phyloP scores from a whole-genome alignment of 1,140 invertebrate genomes.

The Brachionus sp. region DNA sequence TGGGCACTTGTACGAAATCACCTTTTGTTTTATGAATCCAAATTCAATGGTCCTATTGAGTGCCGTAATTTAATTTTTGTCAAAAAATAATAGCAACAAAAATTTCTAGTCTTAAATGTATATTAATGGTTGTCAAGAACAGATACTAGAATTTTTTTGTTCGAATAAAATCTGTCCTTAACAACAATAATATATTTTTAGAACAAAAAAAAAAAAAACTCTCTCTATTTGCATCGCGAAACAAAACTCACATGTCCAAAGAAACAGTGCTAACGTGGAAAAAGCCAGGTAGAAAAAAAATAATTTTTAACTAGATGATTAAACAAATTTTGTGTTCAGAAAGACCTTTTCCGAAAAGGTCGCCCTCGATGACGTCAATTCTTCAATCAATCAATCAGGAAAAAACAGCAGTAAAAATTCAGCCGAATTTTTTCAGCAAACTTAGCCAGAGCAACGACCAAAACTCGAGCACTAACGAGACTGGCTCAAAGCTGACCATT shows the following conservation, averaged over 20 bases:
- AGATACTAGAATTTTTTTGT: conserved; percentile 20
- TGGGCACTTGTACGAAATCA: background rate
- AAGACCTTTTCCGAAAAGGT: conserved; percentile 35
- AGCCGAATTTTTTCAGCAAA: background rate
- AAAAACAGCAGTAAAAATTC: background rate
- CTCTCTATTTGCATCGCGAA: background rate
- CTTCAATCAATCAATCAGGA: background rate
- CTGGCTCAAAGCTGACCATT: conserved; percentile 46
- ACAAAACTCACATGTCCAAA: background rate
- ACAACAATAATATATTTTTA: background rate
- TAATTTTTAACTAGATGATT: background rate
- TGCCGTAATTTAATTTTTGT: background rate
- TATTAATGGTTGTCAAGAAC: conserved; percentile 34
- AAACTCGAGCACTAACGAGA: background rate
- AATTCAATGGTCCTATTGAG: background rate
- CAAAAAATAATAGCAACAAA: background rate
- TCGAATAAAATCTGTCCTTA: background rate
- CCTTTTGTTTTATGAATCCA: background rate
- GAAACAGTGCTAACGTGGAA: background rate
- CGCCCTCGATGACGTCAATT: background rate
- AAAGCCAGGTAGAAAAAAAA: background rate
- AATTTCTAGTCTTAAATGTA: background rate
- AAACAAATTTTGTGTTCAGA: background rate
- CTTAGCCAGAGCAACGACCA: background rate
- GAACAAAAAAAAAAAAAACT: background rate